phyloP scores from a whole-genome alignment of 2,888 invertebrate genomes.

The Lamellibrachia satsuma region DNA sequence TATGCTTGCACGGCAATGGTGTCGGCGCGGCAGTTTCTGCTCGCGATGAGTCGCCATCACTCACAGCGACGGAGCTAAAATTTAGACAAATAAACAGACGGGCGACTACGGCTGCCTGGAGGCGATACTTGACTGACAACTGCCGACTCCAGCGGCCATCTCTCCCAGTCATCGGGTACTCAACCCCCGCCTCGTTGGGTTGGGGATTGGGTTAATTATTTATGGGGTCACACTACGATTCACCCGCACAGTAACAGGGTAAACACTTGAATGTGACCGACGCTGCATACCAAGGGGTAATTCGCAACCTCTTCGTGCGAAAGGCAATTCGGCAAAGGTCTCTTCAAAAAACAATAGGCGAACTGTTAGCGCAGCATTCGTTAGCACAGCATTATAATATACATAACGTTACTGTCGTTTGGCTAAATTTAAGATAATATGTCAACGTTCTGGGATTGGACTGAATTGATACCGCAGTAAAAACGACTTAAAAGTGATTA shows the following conservation, averaged over 20 bases:
- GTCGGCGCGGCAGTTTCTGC: neutral
- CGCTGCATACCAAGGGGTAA: neutral
- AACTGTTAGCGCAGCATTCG: neutral
- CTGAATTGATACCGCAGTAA: no score
- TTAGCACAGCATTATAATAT: neutral
- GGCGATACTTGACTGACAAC: neutral
- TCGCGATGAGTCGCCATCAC: constrained; percentile 17
- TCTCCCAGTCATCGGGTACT: neutral
- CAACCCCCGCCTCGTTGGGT: neutral
- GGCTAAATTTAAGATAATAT: neutral
- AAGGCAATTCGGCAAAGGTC: neutral
- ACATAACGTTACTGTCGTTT: neutral
- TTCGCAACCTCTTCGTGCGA: neutral
- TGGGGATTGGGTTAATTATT: neutral
- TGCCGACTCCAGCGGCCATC: neutral
- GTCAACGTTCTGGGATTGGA: no score
- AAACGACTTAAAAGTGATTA: neutral
- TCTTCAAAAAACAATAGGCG: neutral
- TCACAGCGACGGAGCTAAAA: neutral
- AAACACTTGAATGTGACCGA: neutral
- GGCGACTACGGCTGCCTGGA: neutral
- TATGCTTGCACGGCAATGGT: neutral
- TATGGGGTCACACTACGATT: neutral
- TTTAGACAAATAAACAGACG: constrained; percentile 17
- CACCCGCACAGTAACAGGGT: neutral